Evolutionary conservation across 2,797 vertebrate species (phyloP), one percentile per base, ranked within the genome.

Genomic region (Myiothlypis chrysogaster): DNA sequence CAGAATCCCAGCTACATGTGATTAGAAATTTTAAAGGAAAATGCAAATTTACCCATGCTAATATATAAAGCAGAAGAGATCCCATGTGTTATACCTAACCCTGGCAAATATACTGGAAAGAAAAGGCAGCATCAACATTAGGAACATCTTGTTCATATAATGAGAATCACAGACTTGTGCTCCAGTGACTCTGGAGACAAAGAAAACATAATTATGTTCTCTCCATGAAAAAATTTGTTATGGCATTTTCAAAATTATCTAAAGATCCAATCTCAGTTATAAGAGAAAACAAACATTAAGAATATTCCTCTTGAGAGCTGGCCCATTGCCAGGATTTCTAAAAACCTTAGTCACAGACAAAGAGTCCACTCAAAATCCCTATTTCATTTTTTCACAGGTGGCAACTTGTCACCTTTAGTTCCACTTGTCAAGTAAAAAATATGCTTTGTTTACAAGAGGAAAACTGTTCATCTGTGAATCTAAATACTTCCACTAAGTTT

Each of bases 231-330:
- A 72, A 90, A 93, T 24, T 92, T 95, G 92, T 95, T 96, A 90
- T 96, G 94, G 81, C 75, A 80, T 86, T 89, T 80, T 96, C 76
- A 95, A 57, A 93, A 63, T 92, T 95, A 94, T 96, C 93, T 90
- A 79, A 95, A 57, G 73, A 86, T 93, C 69, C 0, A 0, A 83
- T 95, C 82, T 93, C 75, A 70, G 91, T 57, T 84, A 68, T 47
- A 93, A 92, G 79, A 88, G 83, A 93, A 96, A 96, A 86, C 70
- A 96, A 94, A 82, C 76, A 71, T 92, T 90, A 94, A 68, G 78
- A 89, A 32, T 94, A 90, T 87, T 79, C 44, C 79, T 97, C 87
- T 83, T 69, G 95, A 96, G 92, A 94, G 82, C 84, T 82, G 94
- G 61, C 49, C 71, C 73, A 46, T 34, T 66, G 84, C 53, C 90